Conservation (phyloP, 2,797 vertebrate genomes). For the Lerista edwardsae region DNA sequence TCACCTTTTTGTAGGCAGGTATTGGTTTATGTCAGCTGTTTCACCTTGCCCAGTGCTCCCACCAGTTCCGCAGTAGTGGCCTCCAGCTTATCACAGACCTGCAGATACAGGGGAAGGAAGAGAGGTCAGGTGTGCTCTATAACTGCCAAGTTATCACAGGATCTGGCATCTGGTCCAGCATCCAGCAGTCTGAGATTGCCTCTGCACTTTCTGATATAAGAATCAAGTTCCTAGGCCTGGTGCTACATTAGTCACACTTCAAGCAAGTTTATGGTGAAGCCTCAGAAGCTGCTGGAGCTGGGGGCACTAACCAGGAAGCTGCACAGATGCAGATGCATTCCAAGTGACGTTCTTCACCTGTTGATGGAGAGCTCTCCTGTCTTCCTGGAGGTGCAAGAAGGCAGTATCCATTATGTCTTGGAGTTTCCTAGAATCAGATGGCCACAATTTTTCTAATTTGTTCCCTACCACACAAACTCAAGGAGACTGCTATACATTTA, state of each 20-base stretch:
- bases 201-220: neutral
- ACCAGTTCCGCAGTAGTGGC: conserved; percentile 53
- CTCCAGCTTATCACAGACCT: conserved; percentile 69
- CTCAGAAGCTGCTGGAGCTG: neutral
- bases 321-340: too few species aligned
- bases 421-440: conserved; percentile 40
- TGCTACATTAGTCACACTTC: too few species aligned
- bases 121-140: too few species aligned
- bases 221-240: neutral
- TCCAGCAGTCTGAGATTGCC: neutral
- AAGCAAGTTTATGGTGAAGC: neutral
- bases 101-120: neutral
- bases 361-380: conserved; percentile 49
- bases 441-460: conserved; percentile 28
- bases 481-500: too few species aligned
- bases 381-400: conserved; percentile 63
- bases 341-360: conserved; percentile 65
- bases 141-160: neutral
- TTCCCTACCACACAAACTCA: too few species aligned
- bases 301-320: neutral
- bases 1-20: conserved; percentile 67
- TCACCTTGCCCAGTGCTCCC: conserved; percentile 36
- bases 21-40: conserved; percentile 68
- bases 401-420: conserved; percentile 52
- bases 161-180: neutral